phyloP scores from a whole-genome alignment of 2,888 invertebrate species.

The Meiosimyza decipiens region DNA sequence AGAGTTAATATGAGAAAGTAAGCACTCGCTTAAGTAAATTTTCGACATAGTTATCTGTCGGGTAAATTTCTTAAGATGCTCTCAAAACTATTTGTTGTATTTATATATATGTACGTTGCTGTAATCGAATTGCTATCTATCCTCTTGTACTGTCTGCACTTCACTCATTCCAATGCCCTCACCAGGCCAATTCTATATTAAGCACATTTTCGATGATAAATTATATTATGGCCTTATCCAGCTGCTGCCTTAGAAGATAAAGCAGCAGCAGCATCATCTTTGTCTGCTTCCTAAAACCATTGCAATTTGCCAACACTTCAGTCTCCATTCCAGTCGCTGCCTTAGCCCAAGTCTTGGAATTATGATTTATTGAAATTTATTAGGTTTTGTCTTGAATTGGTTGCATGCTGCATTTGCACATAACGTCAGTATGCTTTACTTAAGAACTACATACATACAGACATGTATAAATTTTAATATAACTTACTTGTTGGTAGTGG shows the following conservation, averaged over 20 bases:
- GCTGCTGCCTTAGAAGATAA: conserved; percentile 18
- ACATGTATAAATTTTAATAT: conserved; percentile 5
- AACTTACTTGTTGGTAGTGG: conserved; percentile 88
- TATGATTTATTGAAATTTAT: conserved; percentile 32
- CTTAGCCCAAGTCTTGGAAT: background rate
- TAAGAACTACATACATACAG: background rate
- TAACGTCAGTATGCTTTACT: background rate
- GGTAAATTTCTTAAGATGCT: too few relatives aligned
- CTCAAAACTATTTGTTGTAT: background rate
- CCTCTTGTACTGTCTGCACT: background rate
- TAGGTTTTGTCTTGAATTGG: background rate
- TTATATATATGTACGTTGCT: conserved; percentile 17
- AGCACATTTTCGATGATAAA: conserved; percentile 38
- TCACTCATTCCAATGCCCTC: background rate
- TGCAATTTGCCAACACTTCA: background rate
- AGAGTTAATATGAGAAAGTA: too few relatives aligned
- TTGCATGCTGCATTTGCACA: background rate
- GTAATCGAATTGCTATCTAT: conserved; percentile 41
- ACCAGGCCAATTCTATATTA: conserved; percentile 37
- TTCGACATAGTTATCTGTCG: too few relatives aligned
- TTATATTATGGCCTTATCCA: conserved; percentile 36
- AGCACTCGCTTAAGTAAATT: too few relatives aligned
- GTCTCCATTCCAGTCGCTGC: background rate
- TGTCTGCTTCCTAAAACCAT: background rate
- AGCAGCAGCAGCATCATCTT: background rate